These are phyloP conservation scores for Mechanitis messenoides DNA, from an alignment of 2,888 invertebrate species.

Conservation along the genomic window DNA sequence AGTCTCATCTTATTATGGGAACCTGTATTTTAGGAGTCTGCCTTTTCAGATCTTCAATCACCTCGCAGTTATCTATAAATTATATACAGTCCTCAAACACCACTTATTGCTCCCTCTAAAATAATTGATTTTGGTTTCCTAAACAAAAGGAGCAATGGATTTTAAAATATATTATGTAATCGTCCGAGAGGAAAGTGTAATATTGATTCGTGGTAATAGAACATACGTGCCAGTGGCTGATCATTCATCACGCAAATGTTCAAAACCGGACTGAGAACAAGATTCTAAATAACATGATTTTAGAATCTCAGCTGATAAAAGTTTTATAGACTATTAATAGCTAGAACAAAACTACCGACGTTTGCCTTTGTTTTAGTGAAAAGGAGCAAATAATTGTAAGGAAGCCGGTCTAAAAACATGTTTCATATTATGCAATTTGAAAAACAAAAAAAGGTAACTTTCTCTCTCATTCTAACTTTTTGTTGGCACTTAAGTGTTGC, in stretches of 20 bases:
- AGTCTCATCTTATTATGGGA: slow-evolving; percentile 48
- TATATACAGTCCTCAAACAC: neutral
- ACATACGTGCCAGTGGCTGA: slow-evolving; percentile 58
- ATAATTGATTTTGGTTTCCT: neutral
- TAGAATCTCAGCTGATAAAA: slow-evolving; percentile 45
- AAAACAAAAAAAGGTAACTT: slow-evolving; percentile 42
- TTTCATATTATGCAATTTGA: slow-evolving; percentile 23
- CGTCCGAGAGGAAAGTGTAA: slow-evolving; percentile 32
- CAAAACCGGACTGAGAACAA: slow-evolving; percentile 59
- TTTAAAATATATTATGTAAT: slow-evolving; percentile 13
- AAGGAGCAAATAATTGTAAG: slow-evolving; percentile 14
- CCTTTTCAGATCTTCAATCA: slow-evolving; percentile 62
- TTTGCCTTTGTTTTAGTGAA: slow-evolving; percentile 9
- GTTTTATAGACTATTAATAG: slow-evolving; percentile 17
- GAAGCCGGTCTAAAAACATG: slow-evolving; percentile 17
- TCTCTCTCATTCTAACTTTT: slow-evolving; percentile 54
- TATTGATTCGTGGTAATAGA: slow-evolving; percentile 34
- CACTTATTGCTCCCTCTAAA: slow-evolving; percentile 34
- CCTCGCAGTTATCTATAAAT: neutral
- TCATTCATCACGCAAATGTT: slow-evolving; percentile 71
- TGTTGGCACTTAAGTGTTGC: slow-evolving; percentile 40
- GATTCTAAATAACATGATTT: slow-evolving; percentile 33
- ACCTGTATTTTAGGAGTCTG: slow-evolving; percentile 69
- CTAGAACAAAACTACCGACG: slow-evolving; percentile 19
- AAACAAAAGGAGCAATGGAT: slow-evolving; percentile 38